Percentiles rank a stretch among this genome's conserved stretches.
These are phyloP conservation scores for Delichon dasypus DNA, from an alignment of 2,797 vertebrate genomes.

Conservation along the genomic window DNA sequence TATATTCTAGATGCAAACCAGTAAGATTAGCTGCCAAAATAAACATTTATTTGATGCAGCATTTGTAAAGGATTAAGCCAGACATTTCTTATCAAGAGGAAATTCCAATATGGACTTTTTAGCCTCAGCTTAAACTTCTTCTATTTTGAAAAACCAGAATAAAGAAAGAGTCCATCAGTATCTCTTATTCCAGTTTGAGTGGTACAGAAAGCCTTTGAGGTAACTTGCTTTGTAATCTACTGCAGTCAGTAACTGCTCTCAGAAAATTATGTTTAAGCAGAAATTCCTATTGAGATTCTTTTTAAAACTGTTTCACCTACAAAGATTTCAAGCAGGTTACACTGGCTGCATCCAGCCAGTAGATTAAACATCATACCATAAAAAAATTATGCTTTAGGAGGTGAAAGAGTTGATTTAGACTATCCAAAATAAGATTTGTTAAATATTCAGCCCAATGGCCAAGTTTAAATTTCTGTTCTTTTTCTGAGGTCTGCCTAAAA, in stretches of 20 bases:
- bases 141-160: background rate
- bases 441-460: background rate
- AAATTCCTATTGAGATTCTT: background rate
- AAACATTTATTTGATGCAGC: background rate
- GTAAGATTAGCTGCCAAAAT: background rate
- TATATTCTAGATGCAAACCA: background rate
- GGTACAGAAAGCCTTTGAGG: background rate
- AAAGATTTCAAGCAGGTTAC: background rate
- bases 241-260: background rate
- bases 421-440: background rate
- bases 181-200: background rate
- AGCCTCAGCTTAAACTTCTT: background rate
- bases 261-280: background rate
- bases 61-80: background rate
- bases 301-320: background rate
- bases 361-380: background rate
- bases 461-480: background rate
- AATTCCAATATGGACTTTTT: background rate
- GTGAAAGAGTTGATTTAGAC: background rate
- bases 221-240: background rate
- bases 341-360: background rate
- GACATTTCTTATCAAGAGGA: conserved; percentile 5
- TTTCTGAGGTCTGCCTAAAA: background rate
- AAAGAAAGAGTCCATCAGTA: background rate
- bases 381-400: background rate